Evolutionary conservation across 2,113 vertebrate species (phyloP).

Genomic region (Lichenostomus cassidix): DNA sequence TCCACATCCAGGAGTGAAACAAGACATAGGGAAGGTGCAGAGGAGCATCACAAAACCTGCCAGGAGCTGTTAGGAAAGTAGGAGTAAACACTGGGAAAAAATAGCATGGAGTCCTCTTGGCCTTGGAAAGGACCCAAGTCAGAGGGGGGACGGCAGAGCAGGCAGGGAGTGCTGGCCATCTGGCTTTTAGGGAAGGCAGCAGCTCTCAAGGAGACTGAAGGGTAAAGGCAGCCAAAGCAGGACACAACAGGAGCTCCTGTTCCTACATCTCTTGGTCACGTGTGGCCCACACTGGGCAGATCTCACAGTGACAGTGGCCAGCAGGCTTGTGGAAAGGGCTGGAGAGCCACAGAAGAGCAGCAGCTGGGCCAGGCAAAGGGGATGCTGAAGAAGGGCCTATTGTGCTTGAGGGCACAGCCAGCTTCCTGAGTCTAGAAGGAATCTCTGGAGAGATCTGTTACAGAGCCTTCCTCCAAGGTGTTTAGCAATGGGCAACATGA

Average conservation of each 20-base stretch:
- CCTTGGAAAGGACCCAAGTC: conserved; percentile 8
- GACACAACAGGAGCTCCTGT: neutral
- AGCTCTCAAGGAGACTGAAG: neutral
- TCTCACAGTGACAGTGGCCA: neutral
- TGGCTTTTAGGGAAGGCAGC: neutral
- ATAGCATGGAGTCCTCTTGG: neutral
- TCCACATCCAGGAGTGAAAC: neutral
- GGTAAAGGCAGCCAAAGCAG: neutral
- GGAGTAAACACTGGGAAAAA: neutral
- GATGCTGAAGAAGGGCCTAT: neutral
- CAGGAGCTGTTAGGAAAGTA: neutral
- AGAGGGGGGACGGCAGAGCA: neutral
- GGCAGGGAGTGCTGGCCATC: neutral
- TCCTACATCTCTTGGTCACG: neutral
- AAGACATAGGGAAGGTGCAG: neutral
- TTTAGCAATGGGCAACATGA: neutral
- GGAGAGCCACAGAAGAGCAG: neutral
- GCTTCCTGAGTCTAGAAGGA: accelerated
- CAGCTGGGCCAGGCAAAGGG: neutral
- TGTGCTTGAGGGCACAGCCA: neutral
- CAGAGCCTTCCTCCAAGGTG: neutral
- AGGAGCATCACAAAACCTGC: neutral
- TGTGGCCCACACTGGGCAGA: neutral
- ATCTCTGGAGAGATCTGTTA: neutral
- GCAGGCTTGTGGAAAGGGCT: neutral